Base-by-base conservation (phyloP, 2,888 invertebrate genomes). In the Prosapia bicincta region DNA sequence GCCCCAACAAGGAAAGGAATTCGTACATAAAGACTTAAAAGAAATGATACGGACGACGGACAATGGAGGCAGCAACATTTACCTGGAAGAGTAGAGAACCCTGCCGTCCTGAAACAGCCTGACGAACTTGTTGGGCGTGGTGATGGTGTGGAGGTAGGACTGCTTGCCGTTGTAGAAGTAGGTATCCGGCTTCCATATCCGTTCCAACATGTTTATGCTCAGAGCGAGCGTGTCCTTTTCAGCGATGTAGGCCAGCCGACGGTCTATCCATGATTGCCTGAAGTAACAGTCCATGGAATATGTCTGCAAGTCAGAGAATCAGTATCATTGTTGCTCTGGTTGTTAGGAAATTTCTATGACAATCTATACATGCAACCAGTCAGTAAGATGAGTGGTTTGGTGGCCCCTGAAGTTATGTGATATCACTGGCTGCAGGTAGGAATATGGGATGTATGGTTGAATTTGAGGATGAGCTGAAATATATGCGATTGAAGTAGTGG, bases 171-270 rank as follows among this genome's bases (percentile, higher is more conserved):
- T 98, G 85, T 96, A 94, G 85, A 98, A 96, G 84, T 95, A 98
- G 0, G 98, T 98, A 86, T 98, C 98, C 0, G 98, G 98, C 80
- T 96, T 90, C 98, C 98, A 98, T 82, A 98, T 96, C 82, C 95
- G 89, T 84, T 97, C 96, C 81, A 96, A 86, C 96, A 96, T 96
- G 87, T 95, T 95, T 81, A 96, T 96, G 81, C 94, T 95, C 43
- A 96, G 88, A 38, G 95, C 95, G 74, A 96, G 86, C 66, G 93
- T 94, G 83, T 94, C 91, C 81, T 95, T 94, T 78, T 95, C 94
- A 0, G 95, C 96, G 77, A 92, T 87, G 83, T 96, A 96, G 79
- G 94, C 94, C 28, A 96, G 87, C 6, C 96, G 89, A 66, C 93
- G 90, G 85, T 96, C 96, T 66, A 93, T 89, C 98, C 98, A 98